Conservation (phyloP, 1,140 invertebrate species). For the Zaprionus nigranus region DNA sequence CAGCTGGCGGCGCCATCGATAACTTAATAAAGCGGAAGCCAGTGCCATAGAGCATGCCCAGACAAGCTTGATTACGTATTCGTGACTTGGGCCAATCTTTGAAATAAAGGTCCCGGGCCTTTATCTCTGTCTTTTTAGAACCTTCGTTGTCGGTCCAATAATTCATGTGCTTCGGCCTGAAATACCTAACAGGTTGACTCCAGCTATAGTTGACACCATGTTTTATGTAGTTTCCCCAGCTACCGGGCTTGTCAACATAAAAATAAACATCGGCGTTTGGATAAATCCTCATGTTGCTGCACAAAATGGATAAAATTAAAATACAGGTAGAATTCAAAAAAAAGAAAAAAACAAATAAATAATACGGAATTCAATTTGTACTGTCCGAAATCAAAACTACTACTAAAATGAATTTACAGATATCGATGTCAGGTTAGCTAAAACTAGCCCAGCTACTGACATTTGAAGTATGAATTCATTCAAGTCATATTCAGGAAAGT, state of each 20-base stretch:
- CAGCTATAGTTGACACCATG: constrained; percentile 59
- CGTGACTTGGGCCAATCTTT: constrained; percentile 45
- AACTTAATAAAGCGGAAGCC: constrained; percentile 60
- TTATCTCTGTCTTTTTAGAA: constrained; percentile 40
- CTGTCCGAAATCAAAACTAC: background rate
- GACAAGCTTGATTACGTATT: constrained; percentile 64
- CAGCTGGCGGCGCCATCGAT: constrained; percentile 46
- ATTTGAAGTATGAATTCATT: too few relatives aligned
- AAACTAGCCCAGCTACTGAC: background rate
- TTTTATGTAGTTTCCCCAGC: constrained; percentile 51
- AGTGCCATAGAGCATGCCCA: constrained; percentile 69
- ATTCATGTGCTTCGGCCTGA: constrained; percentile 41
- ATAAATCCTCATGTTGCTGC: constrained; percentile 53
- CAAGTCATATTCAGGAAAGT: background rate
- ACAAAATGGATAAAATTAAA: background rate
- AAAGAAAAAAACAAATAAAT: constrained; percentile 9
- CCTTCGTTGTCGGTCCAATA: constrained; percentile 64
- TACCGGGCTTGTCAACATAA: constrained; percentile 53
- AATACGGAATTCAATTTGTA: background rate
- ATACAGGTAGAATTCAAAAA: background rate
- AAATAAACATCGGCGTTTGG: constrained; percentile 58
- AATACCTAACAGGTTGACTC: constrained; percentile 38
- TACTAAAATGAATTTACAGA: background rate
- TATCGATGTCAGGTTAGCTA: background rate
- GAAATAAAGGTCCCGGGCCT: constrained; percentile 57